Evolutionary conservation across 2,888 invertebrate species (phyloP).

Genomic region (Cantharis rufa): DNA sequence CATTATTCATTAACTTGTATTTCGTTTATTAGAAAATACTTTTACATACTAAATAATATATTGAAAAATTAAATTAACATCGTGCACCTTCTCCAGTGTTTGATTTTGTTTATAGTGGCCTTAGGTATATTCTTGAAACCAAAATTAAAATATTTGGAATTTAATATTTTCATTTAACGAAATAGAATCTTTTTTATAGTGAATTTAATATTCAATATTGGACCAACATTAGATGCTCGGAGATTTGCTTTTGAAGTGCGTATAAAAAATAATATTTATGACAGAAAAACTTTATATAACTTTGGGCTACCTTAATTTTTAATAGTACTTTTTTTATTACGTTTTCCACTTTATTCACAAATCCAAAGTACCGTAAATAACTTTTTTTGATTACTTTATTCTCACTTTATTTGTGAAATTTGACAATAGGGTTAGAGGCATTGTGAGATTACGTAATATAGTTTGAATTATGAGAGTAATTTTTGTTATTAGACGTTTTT

Average conservation of each 20-base stretch:
- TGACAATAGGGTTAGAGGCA: neutral
- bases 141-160: neutral
- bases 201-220: neutral
- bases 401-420: constrained; percentile 6
- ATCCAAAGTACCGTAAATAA: constrained; percentile 7
- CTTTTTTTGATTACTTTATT: constrained; percentile 10
- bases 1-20: too few relatives aligned
- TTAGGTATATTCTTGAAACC: neutral
- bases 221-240: neutral
- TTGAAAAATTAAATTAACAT: neutral
- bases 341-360: neutral
- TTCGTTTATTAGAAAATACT: neutral
- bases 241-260: neutral
- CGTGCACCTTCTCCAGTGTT: neutral
- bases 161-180: neutral
- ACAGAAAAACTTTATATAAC: neutral
- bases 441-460: neutral
- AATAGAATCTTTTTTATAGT: neutral
- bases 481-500: constrained; percentile 12
- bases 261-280: neutral
- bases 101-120: neutral
- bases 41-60: neutral
- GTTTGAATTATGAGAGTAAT: neutral
- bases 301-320: neutral
- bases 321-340: neutral